phyloP scores from a whole-genome alignment of 2,113 vertebrate species.

The Ranitomeya imitator region DNA sequence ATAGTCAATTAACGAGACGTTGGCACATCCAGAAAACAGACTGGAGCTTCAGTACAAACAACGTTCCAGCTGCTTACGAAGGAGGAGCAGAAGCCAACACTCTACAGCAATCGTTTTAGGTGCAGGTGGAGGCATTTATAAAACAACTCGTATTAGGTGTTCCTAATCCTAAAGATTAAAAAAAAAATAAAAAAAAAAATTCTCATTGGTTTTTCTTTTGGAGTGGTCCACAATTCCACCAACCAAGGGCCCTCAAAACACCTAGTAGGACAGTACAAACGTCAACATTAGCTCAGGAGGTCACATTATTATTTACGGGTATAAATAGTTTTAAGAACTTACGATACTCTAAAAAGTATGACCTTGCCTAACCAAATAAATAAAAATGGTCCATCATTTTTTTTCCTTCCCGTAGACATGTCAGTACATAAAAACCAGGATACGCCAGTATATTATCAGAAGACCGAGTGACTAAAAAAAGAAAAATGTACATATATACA shows the following conservation, averaged over 20 bases:
- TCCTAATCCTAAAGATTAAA: not conserved
- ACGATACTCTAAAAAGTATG: not conserved
- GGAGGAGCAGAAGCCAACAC: not conserved
- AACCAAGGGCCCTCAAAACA: not conserved
- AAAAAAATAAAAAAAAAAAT: no score
- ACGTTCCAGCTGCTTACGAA: not conserved
- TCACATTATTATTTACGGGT: not conserved
- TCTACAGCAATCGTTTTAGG: not conserved
- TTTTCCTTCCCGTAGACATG: not conserved
- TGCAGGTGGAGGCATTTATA: not conserved
- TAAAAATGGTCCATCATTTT: not conserved
- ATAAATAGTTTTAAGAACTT: not conserved
- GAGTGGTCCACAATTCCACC: not conserved
- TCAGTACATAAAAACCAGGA: constrained; percentile 3
- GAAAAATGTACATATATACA: constrained; percentile 63
- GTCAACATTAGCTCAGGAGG: not conserved
- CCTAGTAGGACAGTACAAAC: not conserved
- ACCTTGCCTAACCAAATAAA: not conserved
- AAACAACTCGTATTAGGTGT: not conserved
- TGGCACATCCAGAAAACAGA: not conserved
- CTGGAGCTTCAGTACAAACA: not conserved
- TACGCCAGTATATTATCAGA: constrained; percentile 36
- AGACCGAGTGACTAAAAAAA: constrained; percentile 62
- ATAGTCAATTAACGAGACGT: not conserved
- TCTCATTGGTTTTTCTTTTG: no score